phyloP scores from a whole-genome alignment of 2,113 vertebrate species.

The Alligator sinensis region DNA sequence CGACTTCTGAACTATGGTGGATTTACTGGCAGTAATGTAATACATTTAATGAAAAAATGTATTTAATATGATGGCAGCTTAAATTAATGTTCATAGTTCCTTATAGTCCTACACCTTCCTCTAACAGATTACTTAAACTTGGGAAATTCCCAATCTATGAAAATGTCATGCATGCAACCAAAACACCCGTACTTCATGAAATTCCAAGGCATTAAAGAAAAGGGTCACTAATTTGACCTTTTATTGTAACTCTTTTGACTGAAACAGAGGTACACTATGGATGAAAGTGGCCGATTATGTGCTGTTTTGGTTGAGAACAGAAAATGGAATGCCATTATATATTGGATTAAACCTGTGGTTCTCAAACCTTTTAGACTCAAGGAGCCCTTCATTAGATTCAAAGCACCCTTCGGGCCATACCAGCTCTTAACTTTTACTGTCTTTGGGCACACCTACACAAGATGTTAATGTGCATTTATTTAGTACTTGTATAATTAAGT shows the following conservation, averaged over 20 bases:
- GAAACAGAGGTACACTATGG: background rate
- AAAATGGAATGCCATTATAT: background rate
- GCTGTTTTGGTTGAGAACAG: background rate
- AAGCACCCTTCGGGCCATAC: no score
- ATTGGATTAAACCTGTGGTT: background rate
- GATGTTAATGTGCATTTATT: no score
- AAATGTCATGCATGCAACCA: background rate
- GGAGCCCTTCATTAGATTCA: no score
- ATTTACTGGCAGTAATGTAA: constrained; percentile 44
- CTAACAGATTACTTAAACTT: constrained; percentile 39
- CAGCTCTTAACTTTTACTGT: no score
- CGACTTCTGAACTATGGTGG: background rate
- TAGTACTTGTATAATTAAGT: no score
- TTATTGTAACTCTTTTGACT: background rate
- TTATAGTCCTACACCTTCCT: constrained; percentile 47
- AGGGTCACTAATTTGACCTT: background rate
- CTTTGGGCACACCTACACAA: no score
- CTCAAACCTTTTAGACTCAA: background rate
- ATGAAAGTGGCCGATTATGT: background rate
- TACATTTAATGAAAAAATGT: constrained; percentile 52
- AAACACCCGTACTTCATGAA: background rate
- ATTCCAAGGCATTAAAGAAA: background rate
- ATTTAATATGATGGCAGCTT: constrained; percentile 26
- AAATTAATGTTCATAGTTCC: background rate
- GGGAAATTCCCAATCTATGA: background rate